Evolutionary conservation across 2,113 vertebrate genomes (phyloP).

Genomic region (Brachirus orientalis): DNA sequence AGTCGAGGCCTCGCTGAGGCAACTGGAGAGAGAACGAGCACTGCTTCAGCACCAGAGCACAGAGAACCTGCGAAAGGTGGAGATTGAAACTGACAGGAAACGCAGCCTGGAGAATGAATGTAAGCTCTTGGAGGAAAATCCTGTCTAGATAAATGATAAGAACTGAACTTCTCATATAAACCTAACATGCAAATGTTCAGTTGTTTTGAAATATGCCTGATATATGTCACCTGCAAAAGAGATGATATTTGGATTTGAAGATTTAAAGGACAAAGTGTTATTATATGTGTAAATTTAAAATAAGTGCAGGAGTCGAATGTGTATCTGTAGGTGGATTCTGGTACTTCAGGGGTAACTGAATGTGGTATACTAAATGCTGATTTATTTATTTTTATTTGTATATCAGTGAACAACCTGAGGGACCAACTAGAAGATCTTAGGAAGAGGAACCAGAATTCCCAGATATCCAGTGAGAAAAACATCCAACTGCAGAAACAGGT

Average conservation of each 20-base stretch:
- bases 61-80: constrained; percentile 91
- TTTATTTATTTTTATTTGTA: constrained; percentile 10
- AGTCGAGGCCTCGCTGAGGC: constrained; percentile 88
- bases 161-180: too few species aligned
- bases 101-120: constrained; percentile 93
- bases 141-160: too few species aligned
- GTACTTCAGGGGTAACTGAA: not conserved
- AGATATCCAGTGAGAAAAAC: constrained; percentile 93
- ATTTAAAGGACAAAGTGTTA: too few species aligned
- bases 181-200: too few species aligned
- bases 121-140: constrained; percentile 54
- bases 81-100: constrained; percentile 92
- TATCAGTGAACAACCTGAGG: constrained; percentile 91
- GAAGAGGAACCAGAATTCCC: constrained; percentile 92
- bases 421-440: constrained; percentile 96
- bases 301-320: too few species aligned
- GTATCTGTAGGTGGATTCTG: not conserved
- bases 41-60: constrained; percentile 94
- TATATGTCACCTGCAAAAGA: too few species aligned
- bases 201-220: too few species aligned
- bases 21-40: constrained; percentile 92
- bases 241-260: too few species aligned
- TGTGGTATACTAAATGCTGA: not conserved
- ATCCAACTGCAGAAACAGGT: constrained; percentile 94
- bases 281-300: too few species aligned